Conservation (phyloP, 2,797 vertebrate genomes). For the Paedocypris micromegethes region DNA sequence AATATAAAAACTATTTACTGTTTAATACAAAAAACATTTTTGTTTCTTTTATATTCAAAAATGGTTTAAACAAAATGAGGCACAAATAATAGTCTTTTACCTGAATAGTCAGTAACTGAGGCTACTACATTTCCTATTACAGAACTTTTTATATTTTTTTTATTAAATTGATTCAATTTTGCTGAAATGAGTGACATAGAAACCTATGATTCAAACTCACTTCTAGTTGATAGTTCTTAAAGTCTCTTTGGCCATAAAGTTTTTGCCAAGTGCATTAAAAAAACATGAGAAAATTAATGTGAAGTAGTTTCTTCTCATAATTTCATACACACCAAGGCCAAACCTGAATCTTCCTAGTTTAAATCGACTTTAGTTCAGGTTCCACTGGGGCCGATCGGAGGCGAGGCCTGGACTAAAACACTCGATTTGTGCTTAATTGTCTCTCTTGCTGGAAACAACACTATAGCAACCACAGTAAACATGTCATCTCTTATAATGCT, state of each 20-base stretch:
- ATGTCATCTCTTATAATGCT: conserved; percentile 63
- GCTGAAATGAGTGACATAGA: no score
- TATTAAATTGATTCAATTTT: no score
- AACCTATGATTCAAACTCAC: not conserved
- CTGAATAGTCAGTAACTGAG: no score
- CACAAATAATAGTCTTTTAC: no score
- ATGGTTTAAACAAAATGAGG: no score
- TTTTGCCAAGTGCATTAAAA: conserved; percentile 26
- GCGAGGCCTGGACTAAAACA: conserved; percentile 39
- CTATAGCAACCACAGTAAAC: conserved; percentile 59
- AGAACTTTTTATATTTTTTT: no score
- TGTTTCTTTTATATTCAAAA: no score
- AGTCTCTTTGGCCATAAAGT: conserved; percentile 18
- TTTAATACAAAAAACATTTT: no score
- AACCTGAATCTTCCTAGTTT: conserved; percentile 36
- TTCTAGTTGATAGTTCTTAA: conserved; percentile 2
- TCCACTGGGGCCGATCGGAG: conserved; percentile 30
- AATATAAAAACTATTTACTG: no score
- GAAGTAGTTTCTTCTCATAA: conserved; percentile 24
- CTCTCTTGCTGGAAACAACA: conserved; percentile 59
- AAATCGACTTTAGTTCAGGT: conserved; percentile 33
- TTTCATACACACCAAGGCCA: conserved; percentile 10
- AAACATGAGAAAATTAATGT: conserved; percentile 23
- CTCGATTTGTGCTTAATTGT: conserved; percentile 55
- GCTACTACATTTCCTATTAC: no score